Evolutionary conservation across 1,140 invertebrate genomes (phyloP).

Genomic region (Ceratoteleas bidentatus): DNA sequence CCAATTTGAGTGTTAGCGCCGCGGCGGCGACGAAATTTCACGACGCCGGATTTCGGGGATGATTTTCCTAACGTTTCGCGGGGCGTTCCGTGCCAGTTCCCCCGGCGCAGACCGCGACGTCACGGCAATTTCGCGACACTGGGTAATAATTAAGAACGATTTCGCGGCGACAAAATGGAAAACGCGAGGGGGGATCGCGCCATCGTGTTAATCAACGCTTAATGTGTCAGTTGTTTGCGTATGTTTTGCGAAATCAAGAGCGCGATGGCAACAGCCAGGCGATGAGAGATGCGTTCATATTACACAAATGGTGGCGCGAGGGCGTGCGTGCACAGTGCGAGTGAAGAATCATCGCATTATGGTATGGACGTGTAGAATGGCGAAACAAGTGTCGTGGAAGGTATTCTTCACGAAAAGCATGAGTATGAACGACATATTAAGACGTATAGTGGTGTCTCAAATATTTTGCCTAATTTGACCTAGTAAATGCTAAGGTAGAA

Average conservation of each 20-base stretch:
- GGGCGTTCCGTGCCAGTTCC: constrained; percentile 45
- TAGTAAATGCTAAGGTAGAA: too few relatives aligned
- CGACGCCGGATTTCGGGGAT: constrained; percentile 43
- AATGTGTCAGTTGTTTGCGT: constrained; percentile 27
- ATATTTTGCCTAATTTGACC: too few relatives aligned
- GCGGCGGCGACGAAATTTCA: constrained; percentile 47
- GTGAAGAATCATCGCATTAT: too few relatives aligned
- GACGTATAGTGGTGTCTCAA: too few relatives aligned
- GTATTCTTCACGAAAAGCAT: too few relatives aligned
- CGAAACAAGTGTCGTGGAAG: too few relatives aligned
- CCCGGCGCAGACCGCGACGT: constrained; percentile 29
- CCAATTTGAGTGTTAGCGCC: constrained; percentile 48
- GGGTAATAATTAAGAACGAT: constrained; percentile 69
- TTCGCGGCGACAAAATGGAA: constrained; percentile 40
- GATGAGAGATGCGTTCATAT: not conserved
- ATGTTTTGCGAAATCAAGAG: constrained; percentile 6
- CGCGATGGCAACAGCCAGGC: not conserved
- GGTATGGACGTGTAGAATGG: too few relatives aligned
- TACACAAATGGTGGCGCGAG: not conserved
- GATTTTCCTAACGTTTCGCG: constrained; percentile 46
- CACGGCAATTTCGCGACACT: constrained; percentile 41
- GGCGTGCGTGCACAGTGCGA: not conserved
- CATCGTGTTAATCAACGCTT: constrained; percentile 29
- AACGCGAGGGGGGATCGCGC: constrained; percentile 22
- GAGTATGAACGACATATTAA: too few relatives aligned